Evolutionary conservation across 2,888 invertebrate species (phyloP), one percentile per base, ranked within the genome.

Genomic region (Synergus umbraculus): DNA sequence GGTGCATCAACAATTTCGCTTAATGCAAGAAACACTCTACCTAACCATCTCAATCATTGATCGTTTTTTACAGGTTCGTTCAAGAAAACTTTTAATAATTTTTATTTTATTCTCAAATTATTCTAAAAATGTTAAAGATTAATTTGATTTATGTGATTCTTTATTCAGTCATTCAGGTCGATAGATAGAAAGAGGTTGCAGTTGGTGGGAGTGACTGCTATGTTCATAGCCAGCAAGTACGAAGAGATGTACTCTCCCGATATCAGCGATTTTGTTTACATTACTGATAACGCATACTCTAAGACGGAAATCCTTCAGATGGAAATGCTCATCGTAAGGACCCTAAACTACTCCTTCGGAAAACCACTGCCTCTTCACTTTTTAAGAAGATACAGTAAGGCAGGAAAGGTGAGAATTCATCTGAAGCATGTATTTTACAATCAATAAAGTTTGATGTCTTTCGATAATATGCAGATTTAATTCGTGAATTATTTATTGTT

Each of bases 161-260:
- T 84, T 81, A 84, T 92, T 92, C 90, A 96, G 96, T 93, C 90
- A 4, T 94, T 94, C 49, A 93, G 93, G 69, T 93, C 94, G 22
- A 94, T 97, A 46, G 93, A 94, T 77, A 94, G 95, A 84, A 95
- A 94, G 84, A 94, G 95, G 86, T 93, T 98, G 80, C 98, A 99
- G 90, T 93, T 98, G 83, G 96, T 98, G 13, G 98, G 98, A 4
- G 96, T 97, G 0, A 95, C 98, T 0, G 96, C 98, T 0, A 95
- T 99, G 94, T 96, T 97, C 88, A 95, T 98, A 78, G 98, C 99
- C 0, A 95, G 96, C 89, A 99, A 99, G 92, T 98, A 97, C 89
- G 99, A 99, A 93, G 99, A 99, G 93, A 96, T 98, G 88, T 97
- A 96, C 88, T 94, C 96, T 1, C 98, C 98, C 0, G 96, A 97